phyloP scores from a whole-genome alignment of 2,888 invertebrate species.

The Saturnia pavonia region DNA sequence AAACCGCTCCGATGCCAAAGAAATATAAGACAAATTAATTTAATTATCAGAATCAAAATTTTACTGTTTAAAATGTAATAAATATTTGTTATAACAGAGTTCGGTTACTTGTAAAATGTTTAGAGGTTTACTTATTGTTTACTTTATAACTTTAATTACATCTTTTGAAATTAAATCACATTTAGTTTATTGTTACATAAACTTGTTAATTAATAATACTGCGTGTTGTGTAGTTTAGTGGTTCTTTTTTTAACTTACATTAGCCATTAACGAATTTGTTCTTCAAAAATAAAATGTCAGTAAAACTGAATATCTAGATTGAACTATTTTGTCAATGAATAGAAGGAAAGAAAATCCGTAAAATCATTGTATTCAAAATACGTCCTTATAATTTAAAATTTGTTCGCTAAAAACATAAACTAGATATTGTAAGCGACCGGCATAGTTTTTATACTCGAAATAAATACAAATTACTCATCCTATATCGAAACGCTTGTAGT shows the following conservation, averaged over 20 bases:
- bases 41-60: background rate
- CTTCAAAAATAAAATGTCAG: no score
- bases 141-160: constrained; percentile 3
- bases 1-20: background rate
- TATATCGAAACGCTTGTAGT: no score
- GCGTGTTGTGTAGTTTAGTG: background rate
- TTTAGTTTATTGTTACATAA: constrained; percentile 1
- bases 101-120: background rate
- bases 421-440: no score
- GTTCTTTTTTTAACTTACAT: background rate
- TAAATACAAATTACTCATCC: no score
- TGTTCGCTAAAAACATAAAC: no score
- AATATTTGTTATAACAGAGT: background rate
- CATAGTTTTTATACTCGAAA: no score
- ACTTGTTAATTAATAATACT: background rate
- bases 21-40: background rate
- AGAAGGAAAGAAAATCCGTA: no score
- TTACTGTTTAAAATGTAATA: background rate
- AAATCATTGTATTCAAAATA: no score
- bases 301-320: no score
- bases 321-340: no score
- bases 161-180: background rate
- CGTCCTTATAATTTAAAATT: no score
- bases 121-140: background rate
- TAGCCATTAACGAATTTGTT: background rate